Percentiles rank a stretch among this genome's conserved stretches.
Conservation (phyloP, 2,113 vertebrate genomes). For the Ageneiosus marmoratus region DNA sequence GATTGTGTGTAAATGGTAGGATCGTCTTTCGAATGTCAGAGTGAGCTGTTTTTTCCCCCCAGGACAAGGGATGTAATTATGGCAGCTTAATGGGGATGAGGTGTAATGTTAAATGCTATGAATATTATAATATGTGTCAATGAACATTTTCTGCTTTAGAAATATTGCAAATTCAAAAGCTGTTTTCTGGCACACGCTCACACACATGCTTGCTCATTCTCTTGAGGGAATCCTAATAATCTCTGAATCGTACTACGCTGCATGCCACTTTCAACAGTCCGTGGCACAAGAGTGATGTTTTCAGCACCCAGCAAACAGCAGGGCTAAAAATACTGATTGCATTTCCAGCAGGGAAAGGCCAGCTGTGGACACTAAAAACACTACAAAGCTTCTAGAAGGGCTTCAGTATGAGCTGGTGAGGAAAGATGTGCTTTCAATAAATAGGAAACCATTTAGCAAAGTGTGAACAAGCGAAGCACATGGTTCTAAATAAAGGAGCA, state of each 20-base stretch:
- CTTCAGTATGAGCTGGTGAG: slow-evolving; percentile 72
- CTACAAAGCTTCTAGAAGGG: slow-evolving; percentile 54
- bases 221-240: slow-evolving; percentile 56
- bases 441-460: slow-evolving; percentile 65
- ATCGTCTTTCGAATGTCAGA: slow-evolving; percentile 29
- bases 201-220: background rate
- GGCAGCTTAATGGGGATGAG: background rate
- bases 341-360: slow-evolving; percentile 68
- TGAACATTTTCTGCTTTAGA: background rate
- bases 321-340: slow-evolving; percentile 73
- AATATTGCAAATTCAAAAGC: background rate
- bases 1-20: background rate
- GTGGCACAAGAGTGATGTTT: slow-evolving; percentile 61
- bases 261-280: slow-evolving; percentile 53
- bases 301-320: slow-evolving; percentile 71
- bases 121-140: background rate
- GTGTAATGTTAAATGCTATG: no score
- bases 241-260: slow-evolving; percentile 22
- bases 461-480: slow-evolving; percentile 60
- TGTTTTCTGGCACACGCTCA: background rate
- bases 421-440: slow-evolving; percentile 69
- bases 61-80: background rate
- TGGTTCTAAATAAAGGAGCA: background rate
- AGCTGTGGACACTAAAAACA: slow-evolving; percentile 53
- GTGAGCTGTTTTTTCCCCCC: slow-evolving; percentile 13